Conservation (phyloP, 1,140 invertebrate species). For the Drosophila micromelanica region DNA sequence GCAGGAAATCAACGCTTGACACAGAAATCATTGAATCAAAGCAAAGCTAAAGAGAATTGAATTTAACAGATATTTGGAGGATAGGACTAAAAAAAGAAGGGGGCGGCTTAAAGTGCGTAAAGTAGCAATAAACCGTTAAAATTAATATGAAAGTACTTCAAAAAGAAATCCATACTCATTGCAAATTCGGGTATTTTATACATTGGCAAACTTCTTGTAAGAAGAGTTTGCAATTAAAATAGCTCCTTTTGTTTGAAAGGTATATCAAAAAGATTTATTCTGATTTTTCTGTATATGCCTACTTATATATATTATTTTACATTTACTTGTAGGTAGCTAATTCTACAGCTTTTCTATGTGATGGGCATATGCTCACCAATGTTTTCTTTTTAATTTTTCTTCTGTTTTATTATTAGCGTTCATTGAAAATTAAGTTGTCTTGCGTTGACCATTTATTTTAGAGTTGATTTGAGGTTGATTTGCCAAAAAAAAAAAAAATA, state of each 20-base stretch:
- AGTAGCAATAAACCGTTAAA: background rate
- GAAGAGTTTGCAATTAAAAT: no score
- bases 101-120: background rate
- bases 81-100: background rate
- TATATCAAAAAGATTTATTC: no score
- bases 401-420: conserved; percentile 8
- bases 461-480: background rate
- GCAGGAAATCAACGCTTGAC: conserved; percentile 74
- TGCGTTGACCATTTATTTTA: conserved; percentile 1
- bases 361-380: no score
- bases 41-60: conserved; percentile 28
- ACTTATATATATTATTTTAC: no score
- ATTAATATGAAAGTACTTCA: background rate
- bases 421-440: conserved; percentile 28
- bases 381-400: background rate
- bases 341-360: no score
- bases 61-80: background rate
- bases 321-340: no score
- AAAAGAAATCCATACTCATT: background rate
- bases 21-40: conserved; percentile 67
- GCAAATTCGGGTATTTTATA: background rate
- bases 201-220: background rate
- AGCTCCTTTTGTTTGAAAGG: no score
- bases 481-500: conserved; percentile 18
- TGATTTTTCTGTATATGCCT: no score